Evolutionary conservation across 2,797 vertebrate species (phyloP), one percentile per base, ranked within the genome.

Genomic region (Luscinia luscinia): DNA sequence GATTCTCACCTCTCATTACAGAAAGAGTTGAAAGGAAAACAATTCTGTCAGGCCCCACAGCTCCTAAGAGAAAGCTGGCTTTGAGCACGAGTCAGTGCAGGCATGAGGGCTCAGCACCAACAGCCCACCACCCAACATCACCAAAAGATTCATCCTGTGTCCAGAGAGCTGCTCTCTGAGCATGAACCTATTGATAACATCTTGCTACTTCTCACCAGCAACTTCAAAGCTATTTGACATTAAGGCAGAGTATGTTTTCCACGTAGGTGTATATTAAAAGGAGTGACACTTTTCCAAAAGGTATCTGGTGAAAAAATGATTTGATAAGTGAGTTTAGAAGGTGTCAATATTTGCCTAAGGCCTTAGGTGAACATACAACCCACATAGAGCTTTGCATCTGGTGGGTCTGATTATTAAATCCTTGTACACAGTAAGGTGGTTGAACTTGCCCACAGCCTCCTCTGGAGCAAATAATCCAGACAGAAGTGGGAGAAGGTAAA

Each of bases 91-190:
- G 52, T 4, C 22, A 2, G 38, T 0, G 30, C 38, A 8, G 4
- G 40, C 23, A 2, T 2, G 15, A 63, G 64, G 69, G n/a, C 36
- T 6, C 1, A 1, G 45, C 15, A 8, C 40, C 0, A 0, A 27
- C 62, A 49, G 21, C 85, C 8, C 0, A 41, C 46, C 41, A 30
- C 32, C 4, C 61, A 64, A 66, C 80, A 45, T 6, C 24, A 7
- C 51, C 3, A 2, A 10, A 23, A 52, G 43, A 13, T 8, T 49
- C 61, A 59, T 20, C 64, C 90, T n/a, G 54, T 30, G 59, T 69
- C 11, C 20, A 2, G 12, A 8, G 57, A 74, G 41, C 64, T 36
- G 83, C 72, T 43, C 7, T 15, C 12, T 6, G 5, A 18, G 38
- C 54, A 48, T 6, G 27, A 55, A 12, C 54, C 49, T 5, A 0